Conservation (phyloP, 2,113 vertebrate genomes). For the Hemibates koningsi region DNA sequence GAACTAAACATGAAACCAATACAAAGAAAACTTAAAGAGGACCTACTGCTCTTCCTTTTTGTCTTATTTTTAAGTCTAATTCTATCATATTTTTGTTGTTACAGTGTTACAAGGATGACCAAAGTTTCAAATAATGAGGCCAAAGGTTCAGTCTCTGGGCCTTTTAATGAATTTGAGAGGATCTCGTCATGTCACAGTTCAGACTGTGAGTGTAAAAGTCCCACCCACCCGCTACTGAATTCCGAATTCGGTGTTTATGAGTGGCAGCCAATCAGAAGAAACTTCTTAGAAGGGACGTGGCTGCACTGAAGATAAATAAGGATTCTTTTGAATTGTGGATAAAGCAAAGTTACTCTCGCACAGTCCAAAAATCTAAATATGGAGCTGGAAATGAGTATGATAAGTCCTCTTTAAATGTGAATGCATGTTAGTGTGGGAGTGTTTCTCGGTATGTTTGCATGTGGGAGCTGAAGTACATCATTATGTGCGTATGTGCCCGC, state of each 20-base stretch:
- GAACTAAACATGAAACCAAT: background rate
- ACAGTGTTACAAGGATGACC: background rate
- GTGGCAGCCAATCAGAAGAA: background rate
- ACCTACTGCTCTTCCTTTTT: background rate
- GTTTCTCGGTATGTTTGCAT: background rate
- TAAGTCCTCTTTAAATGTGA: background rate
- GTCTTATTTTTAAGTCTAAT: background rate
- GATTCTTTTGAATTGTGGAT: background rate
- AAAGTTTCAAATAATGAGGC: background rate
- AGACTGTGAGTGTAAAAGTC: background rate
- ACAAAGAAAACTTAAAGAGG: background rate
- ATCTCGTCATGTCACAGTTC: background rate
- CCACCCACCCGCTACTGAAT: background rate
- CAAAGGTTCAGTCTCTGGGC: background rate
- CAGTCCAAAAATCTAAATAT: background rate
- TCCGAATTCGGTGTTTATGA: background rate
- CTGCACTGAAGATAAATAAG: background rate
- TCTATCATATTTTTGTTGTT: background rate
- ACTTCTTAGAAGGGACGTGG: background rate
- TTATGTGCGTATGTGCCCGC: constrained; percentile 22
- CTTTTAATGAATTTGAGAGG: background rate
- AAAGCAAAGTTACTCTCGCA: background rate
- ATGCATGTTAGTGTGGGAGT: background rate
- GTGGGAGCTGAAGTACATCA: background rate
- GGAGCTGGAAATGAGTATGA: background rate